Evolutionary conservation across 1,140 invertebrate genomes (phyloP), one percentile per base, ranked within the genome.

Genomic region (Saccostrea cuccullata): DNA sequence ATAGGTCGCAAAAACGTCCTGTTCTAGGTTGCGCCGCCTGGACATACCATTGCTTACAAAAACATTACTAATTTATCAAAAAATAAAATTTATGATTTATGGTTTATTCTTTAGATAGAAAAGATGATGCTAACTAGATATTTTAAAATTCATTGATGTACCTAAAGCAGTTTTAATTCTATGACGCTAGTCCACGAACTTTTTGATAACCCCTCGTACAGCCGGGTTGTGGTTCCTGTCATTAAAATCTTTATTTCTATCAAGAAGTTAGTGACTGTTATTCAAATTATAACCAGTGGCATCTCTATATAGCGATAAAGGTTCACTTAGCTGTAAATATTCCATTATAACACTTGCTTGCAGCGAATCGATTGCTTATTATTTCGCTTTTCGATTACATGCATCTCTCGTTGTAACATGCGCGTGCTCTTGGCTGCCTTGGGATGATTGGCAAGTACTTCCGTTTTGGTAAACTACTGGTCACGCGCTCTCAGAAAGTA

Each of bases 301-400:
- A 6, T 30, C 70, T 36, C 23, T 30, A 30, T 17, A 77, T 15
- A 13, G 13, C 23, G 23, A 30, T 15, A 77, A 77, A 77, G 67
- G 70, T 36, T 26, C 70, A 36, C 13, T 30, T 30, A 77, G 26
- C 70, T 26, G 70, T 77, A 15, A 77, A 30, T 30, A 77, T 77
- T 26, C 70, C 70, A 77, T 77, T 67, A 77, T 77, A 30, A 77
- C 70, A 77, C 70, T 30, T 36, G 70, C 70, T n/a, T 67, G 17
- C 60, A 11, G 70, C 70, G 26, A 77, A 77, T 77, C 70, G 70
- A 77, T 77, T 26, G 26, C 70, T 77, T 26, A 77, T 77, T 77
- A 77, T 77, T 77, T 36, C 26, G 30, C 70, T 77, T 77, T 77
- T 77, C 70, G 26, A 77, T 77, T 77, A 30, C 70, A 77, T 77